Base-by-base conservation (phyloP, 2,113 vertebrate genomes). In the Hymenochirus boettgeri region DNA sequence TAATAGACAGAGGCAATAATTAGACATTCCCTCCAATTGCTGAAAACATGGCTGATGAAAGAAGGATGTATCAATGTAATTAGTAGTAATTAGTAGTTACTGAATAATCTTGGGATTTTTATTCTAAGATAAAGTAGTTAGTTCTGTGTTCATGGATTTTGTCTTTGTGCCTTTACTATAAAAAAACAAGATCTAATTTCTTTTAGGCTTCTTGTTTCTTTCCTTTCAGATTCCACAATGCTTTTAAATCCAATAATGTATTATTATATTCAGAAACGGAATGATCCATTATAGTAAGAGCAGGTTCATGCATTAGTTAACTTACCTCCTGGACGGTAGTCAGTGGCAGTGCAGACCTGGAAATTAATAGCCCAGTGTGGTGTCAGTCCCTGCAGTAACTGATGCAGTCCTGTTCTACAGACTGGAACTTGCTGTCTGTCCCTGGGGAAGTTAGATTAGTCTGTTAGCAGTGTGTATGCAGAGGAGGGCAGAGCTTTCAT, bases 401-500 rank as follows among this genome's bases (percentile, higher is more conserved):
- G 47, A n/a, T 60, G 57, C 57, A 39, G 47, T 45, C 24, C 65
- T 58, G 64, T 21, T 11, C 55, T 66, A 33, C 27, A 65, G 63
- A 33, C 22, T 47, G 26, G n/a, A 46, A 48, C 24, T 13, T 1
- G 22, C 3, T 11, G 24, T 35, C 17, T 37, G 21, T 60, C 35
- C 50, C 47, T 51, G 25, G 57, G 65, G 29, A 60, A 51, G 57
- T 15, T n/a, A 45, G 55, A 4, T 23, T 35, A 13, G 4, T 47
- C 52, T 35, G 19, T 11, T 3, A 25, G 27, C 27, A 48, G 50
- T 15, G 50, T 31, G 33, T 55, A 22, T 35, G 24, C 54, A 56
- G 21, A 29, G 21, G 59, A 47, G 59, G 67, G 52, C 70, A 62
- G 63, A 70, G 71, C 58, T 39, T 74, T 51, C 47, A 56, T 59